A percentile compares a stretch with the other conserved stretches of the same genome.
Evolutionary conservation across 2,113 vertebrate species (phyloP).

Genomic region (Oreotrochilus melanogaster): DNA sequence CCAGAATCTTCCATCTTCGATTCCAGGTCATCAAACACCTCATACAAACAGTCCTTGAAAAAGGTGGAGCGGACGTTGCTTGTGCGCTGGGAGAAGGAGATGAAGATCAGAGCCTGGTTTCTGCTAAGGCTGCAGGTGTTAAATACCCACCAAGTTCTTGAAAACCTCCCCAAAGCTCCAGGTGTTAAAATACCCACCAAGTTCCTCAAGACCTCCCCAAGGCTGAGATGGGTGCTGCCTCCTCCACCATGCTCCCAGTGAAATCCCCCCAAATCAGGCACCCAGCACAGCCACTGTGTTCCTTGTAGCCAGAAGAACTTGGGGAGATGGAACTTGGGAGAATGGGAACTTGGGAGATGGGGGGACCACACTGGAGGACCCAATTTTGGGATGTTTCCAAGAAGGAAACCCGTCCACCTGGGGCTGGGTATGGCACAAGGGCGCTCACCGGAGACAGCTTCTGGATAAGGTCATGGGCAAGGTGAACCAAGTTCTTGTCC

Average conservation of each 20-base stretch:
- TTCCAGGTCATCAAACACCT: constrained; percentile 95
- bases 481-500: constrained; percentile 94
- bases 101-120: background rate
- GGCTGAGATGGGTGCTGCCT: background rate
- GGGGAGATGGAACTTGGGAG: too few relatives aligned
- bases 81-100: constrained; percentile 81
- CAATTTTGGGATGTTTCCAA: background rate
- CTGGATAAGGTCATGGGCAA: constrained; percentile 98
- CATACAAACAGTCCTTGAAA: constrained; percentile 96
- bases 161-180: background rate
- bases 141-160: rapidly evolving
- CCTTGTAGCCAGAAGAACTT: background rate
- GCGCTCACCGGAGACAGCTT: constrained; percentile 93
- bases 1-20: constrained; percentile 95
- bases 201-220: background rate
- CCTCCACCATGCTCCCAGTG: background rate
- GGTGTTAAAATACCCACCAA: rapidly evolving
- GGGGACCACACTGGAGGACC: background rate
- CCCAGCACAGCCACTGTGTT: background rate
- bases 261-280: background rate
- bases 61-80: constrained; percentile 94
- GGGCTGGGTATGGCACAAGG: rapidly evolving
- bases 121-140: background rate
- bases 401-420: rapidly evolving
- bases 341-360: too few relatives aligned